Base-by-base conservation (phyloP, 2,888 invertebrate genomes). In the Lepidochrysops patricia region DNA sequence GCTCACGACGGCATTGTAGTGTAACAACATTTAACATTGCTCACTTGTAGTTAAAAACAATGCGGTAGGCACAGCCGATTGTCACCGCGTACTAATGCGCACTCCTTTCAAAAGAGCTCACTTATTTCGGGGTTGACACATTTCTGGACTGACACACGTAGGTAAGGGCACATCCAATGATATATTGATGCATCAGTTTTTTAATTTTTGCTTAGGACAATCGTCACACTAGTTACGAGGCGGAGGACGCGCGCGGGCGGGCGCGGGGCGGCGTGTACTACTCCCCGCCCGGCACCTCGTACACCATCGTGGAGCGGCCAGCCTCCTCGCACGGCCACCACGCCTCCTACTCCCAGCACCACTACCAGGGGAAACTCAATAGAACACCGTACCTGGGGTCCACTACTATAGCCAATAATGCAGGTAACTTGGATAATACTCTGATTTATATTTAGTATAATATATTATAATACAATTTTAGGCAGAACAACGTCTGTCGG, bases 231-330 rank as follows among this genome's bases (percentile, higher is more conserved):
- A 81, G 89, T 73, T 89, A 85, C 76, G 91, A 82, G 80, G 87
- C 85, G 71, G 89, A 79, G 72, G 90, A 84, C 68, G 87, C 85
- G 62, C 77, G 85, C 50, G 79, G 74, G 66, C 85, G 93, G 69
- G 90, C 91, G 66, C 91, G 93, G 56, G 91, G 94, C 67, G 93
- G 94, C 66, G 90, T 94, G 66, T 96, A 96, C 84, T 96, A 96
- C 83, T 96, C 96, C 66, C 96, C 96, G 61, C 96, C 96, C 27
- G 96, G 96, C 65, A 96, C 96, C 67, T 95, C 95, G 62, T 96
- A 96, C 84, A 96, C 96, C 74, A 96, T 96, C 80, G 94, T 96
- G 73, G 96, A 96, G 85, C 90, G 95, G 65, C 94, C 94, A 64
- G 93, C 93, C 66, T 93, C 93, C 70, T 93, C 93, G 56, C 93